A percentile compares a stretch with the other conserved stretches of the same genome.
These are phyloP conservation scores for Ladona fulva DNA, from an alignment of 1,140 invertebrate genomes.

Conservation along the genomic window DNA sequence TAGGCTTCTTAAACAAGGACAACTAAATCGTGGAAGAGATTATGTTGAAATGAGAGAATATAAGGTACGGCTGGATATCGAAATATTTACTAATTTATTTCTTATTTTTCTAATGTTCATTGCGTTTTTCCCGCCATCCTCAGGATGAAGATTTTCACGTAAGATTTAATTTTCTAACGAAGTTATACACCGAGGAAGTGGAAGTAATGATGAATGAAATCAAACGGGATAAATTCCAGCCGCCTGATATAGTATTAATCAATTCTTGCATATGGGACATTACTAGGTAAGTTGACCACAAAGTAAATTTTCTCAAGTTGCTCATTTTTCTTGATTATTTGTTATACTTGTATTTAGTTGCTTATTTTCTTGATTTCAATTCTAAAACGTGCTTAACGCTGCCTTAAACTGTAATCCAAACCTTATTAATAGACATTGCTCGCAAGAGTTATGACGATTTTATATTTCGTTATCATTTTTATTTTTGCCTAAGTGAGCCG, in stretches of 20 bases:
- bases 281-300: slow-evolving; percentile 16
- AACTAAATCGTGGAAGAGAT: slow-evolving; percentile 21
- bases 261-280: slow-evolving; percentile 46
- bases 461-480: no score
- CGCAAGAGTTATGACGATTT: no score
- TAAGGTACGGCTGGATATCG: slow-evolving; percentile 12
- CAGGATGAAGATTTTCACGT: slow-evolving; percentile 12
- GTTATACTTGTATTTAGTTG: no score
- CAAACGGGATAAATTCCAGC: not conserved
- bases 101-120: slow-evolving; percentile 28
- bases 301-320: no score
- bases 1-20: slow-evolving; percentile 15
- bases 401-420: no score
- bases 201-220: not conserved
- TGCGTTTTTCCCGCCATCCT: slow-evolving; percentile 13
- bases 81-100: slow-evolving; percentile 22
- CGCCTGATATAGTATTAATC: slow-evolving; percentile 40
- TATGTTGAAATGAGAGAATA: slow-evolving; percentile 26
- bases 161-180: slow-evolving; percentile 33
- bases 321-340: no score
- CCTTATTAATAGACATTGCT: no score
- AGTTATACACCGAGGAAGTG: not conserved
- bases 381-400: no score
- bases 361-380: no score
- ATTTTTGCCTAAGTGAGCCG: no score